Conservation (phyloP, 2,113 vertebrate species). For the Varanus salvator region DNA sequence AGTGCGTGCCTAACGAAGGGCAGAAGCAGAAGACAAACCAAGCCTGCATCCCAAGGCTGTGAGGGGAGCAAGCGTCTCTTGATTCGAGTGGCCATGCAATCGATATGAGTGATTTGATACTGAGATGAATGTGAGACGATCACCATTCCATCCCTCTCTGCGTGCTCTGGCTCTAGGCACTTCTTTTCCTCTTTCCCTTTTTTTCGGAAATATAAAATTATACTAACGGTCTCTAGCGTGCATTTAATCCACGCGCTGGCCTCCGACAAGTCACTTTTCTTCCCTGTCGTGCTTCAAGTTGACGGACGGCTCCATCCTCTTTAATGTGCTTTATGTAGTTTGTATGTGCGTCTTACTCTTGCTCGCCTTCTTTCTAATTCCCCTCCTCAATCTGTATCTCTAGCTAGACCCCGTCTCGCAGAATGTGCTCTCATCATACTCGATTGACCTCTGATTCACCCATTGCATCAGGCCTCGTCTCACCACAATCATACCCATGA, state of each 20-base stretch:
- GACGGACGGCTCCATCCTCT: background rate
- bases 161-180: background rate
- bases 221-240: background rate
- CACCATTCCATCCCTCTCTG: background rate
- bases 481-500: slow-evolving; percentile 1
- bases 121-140: background rate
- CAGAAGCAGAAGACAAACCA: background rate
- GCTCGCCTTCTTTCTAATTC: background rate
- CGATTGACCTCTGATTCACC: slow-evolving; percentile 8
- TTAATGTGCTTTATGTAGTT: background rate
- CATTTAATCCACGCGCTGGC: background rate
- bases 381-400: background rate
- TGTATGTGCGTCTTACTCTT: background rate
- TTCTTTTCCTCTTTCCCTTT: background rate
- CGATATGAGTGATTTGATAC: background rate
- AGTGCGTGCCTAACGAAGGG: background rate
- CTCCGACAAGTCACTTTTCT: background rate
- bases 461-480: slow-evolving; percentile 4
- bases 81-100: background rate
- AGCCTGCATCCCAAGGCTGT: too few relatives aligned
- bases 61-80: background rate
- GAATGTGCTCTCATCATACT: background rate
- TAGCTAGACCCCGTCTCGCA: too few relatives aligned
- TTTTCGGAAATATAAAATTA: background rate
- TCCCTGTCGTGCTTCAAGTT: background rate